Evolutionary conservation across 2,888 invertebrate genomes (phyloP), one percentile per base, ranked within the genome.

Genomic region (Leucoptera coffeella): DNA sequence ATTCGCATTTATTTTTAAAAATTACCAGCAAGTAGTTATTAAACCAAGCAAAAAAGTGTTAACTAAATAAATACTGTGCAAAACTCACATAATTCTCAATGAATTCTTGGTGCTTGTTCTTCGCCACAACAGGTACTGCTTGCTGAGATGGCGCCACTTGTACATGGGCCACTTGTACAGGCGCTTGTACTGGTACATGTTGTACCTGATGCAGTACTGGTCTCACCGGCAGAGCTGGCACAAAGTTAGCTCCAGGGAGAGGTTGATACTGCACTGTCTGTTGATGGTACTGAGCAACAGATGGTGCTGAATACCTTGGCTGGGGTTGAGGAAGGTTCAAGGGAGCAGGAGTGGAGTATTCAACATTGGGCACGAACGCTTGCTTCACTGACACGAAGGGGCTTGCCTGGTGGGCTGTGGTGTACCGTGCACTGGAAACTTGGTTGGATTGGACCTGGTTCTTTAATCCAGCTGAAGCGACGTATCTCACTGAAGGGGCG

Each of bases 71-170:
- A n/a, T n/a, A n/a, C n/a, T n/a, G n/a, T n/a, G n/a, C n/a, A n/a
- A 9, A 9, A 27, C 27, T 27, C 14, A 27, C 27, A 43, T 78
- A 78, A 42, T 78, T 74, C 43, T 78, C 77, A 38, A 77, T 45
- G 45, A 79, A 78, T 30, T 77, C 77, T 8, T 67, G 60, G 38
- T 74, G 72, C n/a, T 74, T 65, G 37, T 77, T 73, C 45, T 77
- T 77, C 12, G 55, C 52, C 11, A 53, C 43, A 11, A 57, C 52
- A 3, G 47, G 35, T 6, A 30, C 25, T 5, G 37, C 23, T 4
- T 30, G 33, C 7, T 34, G 35, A 30, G 24, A 35, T 14, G 25
- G 36, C 29, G 28, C 39, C 27, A 27, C 33, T 15, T 38, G 30
- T 27, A 34, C 38, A 27, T 36, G 39, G 31, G 37, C 31, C 20